Base-by-base conservation (phyloP, 2,113 vertebrate species). In the Leptodactylus fuscus region DNA sequence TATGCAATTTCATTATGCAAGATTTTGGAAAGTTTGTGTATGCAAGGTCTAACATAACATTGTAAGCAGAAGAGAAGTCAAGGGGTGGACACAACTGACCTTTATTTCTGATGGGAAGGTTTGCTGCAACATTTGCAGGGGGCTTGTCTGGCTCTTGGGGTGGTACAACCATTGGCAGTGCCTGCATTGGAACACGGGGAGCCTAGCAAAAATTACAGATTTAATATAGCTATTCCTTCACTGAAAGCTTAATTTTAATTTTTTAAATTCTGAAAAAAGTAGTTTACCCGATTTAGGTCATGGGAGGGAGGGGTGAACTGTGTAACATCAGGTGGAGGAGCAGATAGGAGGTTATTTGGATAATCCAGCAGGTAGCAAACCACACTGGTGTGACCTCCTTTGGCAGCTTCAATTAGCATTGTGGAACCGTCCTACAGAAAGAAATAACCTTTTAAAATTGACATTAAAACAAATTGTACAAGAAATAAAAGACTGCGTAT, bases 341-440 rank as follows among this genome's bases (percentile, higher is more conserved):
- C 97, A 92, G 98, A 97, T 87, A 99, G 95, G 88, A 99, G 95
- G 91, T 99, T 99, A 94, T 99, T 99, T 87, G 98, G 98, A 89
- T 99, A 99, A 90, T 99, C 98, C 90, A 99, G 94, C 87, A 99
- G 93, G 93, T 99, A 99, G 90, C 97, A 99, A 92, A 99, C 98
- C 85, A 99, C 98, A 60, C 97, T 99, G 70, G 98, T 99, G 92
- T 99, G 98, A 82, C 98, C 98, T 48, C 98, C 98, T 91, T 99
- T 99, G 87, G 98, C 97, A 91, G 98, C 98, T 96, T 99, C 98
- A 86, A 99, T 99, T 81, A 99, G 94, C 98, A 99, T 99, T 11
- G 98, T 99, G 1, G 98, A 99, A 60, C 98, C 98, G 82, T 99
- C 98, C 98, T 99, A 44, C 82, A 86, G 49, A 82, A 67, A 3